Evolutionary conservation across 2,797 vertebrate species (phyloP).

Genomic region (Dryobates pubescens): DNA sequence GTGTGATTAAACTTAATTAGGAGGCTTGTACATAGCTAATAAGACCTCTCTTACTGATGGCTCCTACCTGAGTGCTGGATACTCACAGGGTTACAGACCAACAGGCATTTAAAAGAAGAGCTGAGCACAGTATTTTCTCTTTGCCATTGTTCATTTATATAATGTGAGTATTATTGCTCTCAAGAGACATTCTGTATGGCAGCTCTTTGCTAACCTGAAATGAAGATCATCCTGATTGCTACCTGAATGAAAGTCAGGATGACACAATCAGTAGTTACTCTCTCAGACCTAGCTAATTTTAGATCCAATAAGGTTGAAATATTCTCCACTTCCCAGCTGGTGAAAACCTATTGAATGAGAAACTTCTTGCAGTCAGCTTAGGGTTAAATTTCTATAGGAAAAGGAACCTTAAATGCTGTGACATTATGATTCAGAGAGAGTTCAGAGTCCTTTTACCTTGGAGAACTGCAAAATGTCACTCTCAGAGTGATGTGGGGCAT

Average conservation of each 20-base stretch:
- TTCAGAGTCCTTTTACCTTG: constrained; percentile 11
- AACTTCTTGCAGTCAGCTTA: neutral
- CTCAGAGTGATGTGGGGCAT: neutral
- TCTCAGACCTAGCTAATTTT: constrained; percentile 32
- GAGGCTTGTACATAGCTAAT: neutral
- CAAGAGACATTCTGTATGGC: neutral
- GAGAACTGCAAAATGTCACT: constrained; percentile 39
- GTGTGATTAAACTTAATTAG: constrained; percentile 34
- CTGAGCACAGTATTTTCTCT: constrained; percentile 23
- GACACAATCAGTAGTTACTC: neutral
- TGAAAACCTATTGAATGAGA: constrained; percentile 8
- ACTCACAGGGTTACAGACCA: neutral
- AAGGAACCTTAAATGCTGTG: constrained; percentile 44
- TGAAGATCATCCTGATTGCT: constrained; percentile 15
- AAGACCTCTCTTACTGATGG: constrained; percentile 12
- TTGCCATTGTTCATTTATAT: constrained; percentile 39
- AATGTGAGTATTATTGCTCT: constrained; percentile 44
- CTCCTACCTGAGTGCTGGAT: constrained; percentile 13
- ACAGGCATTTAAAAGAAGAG: constrained; percentile 34
- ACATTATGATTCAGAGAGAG: constrained; percentile 44
- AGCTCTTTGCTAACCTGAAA: constrained; percentile 17
- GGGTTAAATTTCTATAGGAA: constrained; percentile 27
- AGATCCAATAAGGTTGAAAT: neutral
- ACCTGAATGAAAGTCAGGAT: neutral
- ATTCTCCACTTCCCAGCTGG: constrained; percentile 32